A percentile compares a stretch with the other conserved stretches of the same genome.
phyloP scores from a whole-genome alignment of 2,113 vertebrate species.

The Sapayoa aenigma region DNA sequence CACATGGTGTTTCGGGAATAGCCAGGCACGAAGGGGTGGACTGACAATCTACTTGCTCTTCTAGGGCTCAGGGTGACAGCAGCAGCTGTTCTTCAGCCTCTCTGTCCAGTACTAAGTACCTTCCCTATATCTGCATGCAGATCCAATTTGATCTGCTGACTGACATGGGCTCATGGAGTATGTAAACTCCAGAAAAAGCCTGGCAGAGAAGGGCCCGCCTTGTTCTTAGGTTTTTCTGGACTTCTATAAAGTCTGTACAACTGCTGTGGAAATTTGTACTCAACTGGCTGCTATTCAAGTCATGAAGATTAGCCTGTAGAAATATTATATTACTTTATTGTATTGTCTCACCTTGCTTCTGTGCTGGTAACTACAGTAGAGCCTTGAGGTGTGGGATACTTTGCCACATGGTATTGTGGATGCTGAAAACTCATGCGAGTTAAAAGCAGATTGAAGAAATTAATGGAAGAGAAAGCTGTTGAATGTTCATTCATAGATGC shows the following conservation, averaged over 20 bases:
- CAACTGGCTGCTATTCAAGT: background rate
- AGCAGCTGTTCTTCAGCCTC: slow-evolving; percentile 33
- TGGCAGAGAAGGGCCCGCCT: background rate
- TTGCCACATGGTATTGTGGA: background rate
- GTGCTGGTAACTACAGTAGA: background rate
- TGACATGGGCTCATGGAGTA: background rate
- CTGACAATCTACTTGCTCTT: background rate
- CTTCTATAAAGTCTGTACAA: background rate
- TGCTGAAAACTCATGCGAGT: background rate
- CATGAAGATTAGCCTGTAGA: background rate
- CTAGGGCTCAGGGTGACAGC: slow-evolving; percentile 27
- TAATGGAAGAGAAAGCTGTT: background rate
- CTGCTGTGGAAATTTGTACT: background rate
- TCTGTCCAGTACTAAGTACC: background rate
- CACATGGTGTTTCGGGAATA: background rate
- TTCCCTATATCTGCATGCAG: background rate
- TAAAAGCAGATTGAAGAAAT: background rate
- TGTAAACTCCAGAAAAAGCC: slow-evolving; percentile 25
- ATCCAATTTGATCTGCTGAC: slow-evolving; percentile 37
- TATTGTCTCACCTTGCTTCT: background rate
- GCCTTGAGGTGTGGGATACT: background rate
- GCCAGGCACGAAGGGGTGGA: background rate
- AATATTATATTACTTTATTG: background rate
- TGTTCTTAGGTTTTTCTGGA: background rate
- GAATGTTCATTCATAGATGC: background rate